Evolutionary conservation across 2,888 invertebrate species (phyloP).

Genomic region (Endomychus coccineus): DNA sequence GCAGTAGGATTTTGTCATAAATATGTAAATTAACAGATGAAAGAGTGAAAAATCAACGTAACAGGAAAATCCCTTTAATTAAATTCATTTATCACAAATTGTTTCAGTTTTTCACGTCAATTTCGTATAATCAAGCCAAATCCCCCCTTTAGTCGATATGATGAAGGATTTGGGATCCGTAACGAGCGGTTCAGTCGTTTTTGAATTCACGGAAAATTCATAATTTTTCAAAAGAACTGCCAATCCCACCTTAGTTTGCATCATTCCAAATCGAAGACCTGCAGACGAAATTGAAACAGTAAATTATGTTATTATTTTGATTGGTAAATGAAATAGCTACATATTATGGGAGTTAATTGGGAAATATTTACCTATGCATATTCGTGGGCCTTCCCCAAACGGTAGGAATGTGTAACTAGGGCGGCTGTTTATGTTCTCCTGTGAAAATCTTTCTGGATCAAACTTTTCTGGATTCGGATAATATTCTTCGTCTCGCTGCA

Average conservation of each 20-base stretch:
- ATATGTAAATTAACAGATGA: no score
- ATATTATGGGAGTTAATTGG: neutral
- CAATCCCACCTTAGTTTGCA: constrained; percentile 34
- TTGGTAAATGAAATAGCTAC: neutral
- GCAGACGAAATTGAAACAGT: constrained; percentile 14
- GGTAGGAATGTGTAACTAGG: constrained; percentile 20
- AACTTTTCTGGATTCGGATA: constrained; percentile 30
- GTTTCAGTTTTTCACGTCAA: neutral
- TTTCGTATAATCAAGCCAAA: constrained; percentile 8
- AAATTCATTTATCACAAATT: no score
- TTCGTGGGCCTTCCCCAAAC: constrained; percentile 24
- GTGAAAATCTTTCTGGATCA: constrained; percentile 23
- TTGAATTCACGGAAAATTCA: constrained; percentile 17
- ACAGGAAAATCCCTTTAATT: no score
- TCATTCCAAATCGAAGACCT: constrained; percentile 33
- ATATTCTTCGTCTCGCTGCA: constrained; percentile 35
- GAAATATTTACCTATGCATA: constrained; percentile 25
- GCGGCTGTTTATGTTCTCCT: constrained; percentile 22
- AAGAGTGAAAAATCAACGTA: no score
- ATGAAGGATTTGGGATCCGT: constrained; percentile 12
- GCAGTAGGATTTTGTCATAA: no score
- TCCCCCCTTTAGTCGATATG: constrained; percentile 6
- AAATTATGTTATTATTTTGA: neutral
- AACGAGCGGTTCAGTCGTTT: constrained; percentile 17
- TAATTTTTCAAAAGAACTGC: constrained; percentile 22